Evolutionary conservation across 1,140 invertebrate genomes (phyloP), one percentile per base, ranked within the genome.

Genomic region (Arion vulgaris): DNA sequence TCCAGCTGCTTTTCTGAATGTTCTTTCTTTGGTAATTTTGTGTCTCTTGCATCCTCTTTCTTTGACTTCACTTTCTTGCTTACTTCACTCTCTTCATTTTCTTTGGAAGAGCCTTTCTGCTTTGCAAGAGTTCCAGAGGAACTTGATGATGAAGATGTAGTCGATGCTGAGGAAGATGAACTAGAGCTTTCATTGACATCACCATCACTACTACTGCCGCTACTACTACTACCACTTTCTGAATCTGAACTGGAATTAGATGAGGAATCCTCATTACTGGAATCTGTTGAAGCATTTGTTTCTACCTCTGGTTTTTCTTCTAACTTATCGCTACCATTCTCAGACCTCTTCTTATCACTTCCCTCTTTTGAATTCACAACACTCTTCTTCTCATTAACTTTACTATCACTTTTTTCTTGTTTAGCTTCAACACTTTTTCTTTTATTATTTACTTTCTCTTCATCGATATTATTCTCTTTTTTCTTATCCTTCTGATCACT

Each of bases 401-500:
- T 62, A 57, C 32, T 77, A 57, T 69, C 71, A 34, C 28, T 66
- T 75, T 66, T 66, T 49, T 80, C 41, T 41, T 71, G 23, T 57
- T 71, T 53, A 11, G 36, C 53, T n/a, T 80, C 66, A 39, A 19
- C n/a, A 49, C n/a, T 73, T 72, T 75, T 77, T 72, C 71, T 72
- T n/a, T 19, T 72, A 26, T 13, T 72, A 5, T 72, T 39, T 1
- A 26, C 41, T 41, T 28, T n/a, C 28, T 72, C 36, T 72, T 36
- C 32, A 80, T 57, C 38, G 49, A 45, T 84, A 69, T 34, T n/a
- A 62, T 51, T 15, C 73, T 26, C 66, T 85, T 45, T 76, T 84
- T 74, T 45, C 41, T 13, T 84, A 23, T 77, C 80, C 72, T 39
- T 68, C 79, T 41, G 41, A 49, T 78, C 53, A 49, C 77, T 34